These are phyloP conservation scores for Oscheius sp. DNA, from an alignment of 2,888 invertebrate genomes.

Conservation along the genomic window DNA sequence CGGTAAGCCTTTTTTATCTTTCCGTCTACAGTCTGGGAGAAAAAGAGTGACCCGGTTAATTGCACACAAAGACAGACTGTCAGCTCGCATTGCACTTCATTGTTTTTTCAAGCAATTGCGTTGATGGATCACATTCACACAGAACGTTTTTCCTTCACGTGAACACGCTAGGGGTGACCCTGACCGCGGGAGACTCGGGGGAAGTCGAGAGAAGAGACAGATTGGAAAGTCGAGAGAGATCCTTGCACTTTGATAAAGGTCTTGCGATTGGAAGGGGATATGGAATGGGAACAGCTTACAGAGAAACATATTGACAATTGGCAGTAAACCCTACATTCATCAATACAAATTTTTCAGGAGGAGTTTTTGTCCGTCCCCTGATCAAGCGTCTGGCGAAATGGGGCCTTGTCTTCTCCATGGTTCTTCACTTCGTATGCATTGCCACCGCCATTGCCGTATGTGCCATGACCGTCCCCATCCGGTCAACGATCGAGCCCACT, in stretches of 20 bases:
- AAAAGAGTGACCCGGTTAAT: slow-evolving; percentile 2
- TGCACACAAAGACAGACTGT: slow-evolving; percentile 4
- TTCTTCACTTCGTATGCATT: slow-evolving; percentile 45
- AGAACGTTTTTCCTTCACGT: slow-evolving; percentile 11
- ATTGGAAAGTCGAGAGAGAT: not conserved
- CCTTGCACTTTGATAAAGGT: not conserved
- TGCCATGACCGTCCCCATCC: slow-evolving; percentile 49
- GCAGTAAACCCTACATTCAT: too few relatives aligned
- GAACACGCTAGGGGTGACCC: slow-evolving; percentile 10
- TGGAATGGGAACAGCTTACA: not conserved
- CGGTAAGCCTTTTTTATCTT: slow-evolving; percentile 37
- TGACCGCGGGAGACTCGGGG: slow-evolving; percentile 6
- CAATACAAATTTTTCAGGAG: slow-evolving; percentile 39
- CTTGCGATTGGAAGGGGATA: not conserved
- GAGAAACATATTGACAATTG: not conserved
- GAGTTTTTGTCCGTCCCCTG: slow-evolving; percentile 49
- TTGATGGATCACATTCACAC: not conserved
- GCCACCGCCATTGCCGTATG: slow-evolving; percentile 42
- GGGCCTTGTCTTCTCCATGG: slow-evolving; percentile 45
- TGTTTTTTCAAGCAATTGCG: not conserved
- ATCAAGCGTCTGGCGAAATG: slow-evolving; percentile 49
- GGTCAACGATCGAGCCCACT: slow-evolving; percentile 49
- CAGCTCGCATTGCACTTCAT: not conserved
- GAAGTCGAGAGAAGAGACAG: not conserved
- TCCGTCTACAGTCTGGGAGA: not conserved